Evolutionary conservation across 2,888 invertebrate genomes (phyloP), one percentile per base, ranked within the genome.

Genomic region (Hemicrepidius hirtus): DNA sequence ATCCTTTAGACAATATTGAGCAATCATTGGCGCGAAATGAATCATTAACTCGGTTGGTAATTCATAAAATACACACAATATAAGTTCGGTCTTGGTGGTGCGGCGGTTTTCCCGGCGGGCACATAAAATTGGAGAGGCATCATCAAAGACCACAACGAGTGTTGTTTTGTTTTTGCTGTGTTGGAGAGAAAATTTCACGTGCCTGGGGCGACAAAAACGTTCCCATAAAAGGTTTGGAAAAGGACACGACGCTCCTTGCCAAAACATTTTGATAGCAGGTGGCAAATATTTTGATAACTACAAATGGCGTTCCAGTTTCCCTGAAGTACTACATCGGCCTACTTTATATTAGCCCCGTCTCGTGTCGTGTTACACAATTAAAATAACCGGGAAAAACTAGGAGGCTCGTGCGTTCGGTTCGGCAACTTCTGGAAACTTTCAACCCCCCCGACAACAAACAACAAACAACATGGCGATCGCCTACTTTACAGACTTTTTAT

Each of bases 1-100:
- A 67, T 59, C 67, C 57, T 55, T 67, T 67, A 67, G 44, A 67
- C 67, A 57, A 57, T 57, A 67, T 67, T 67, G 55, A 67, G 46
- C 67, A 44, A 67, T 67, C 44, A 59, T 16, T 28, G 40, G 18
- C 66, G 40, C 28, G 55, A 67, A 24, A 67, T 57, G 67, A 67
- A 67, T 67, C 44, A 67, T 67, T 67, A 67, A 67, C 55, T 16
- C 55, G 16, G 41, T 28, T 67, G 28, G 57, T 28, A 57, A 67
- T 50, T 57, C 55, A 13, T 65, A 24, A 46, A 46, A 18, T 18
- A 46, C 46, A 46, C 46, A 46, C n/a, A n/a, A n/a, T n/a, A 46
- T 46, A 18, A 46, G 18, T 13, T 40, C 3, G 40, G n/a, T 18
- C 46, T 13, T 16, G 18, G 46, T 46, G n/a, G n/a, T n/a, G n/a